Evolutionary conservation across 2,797 vertebrate species (phyloP).

Genomic region (Danio albolineatus): DNA sequence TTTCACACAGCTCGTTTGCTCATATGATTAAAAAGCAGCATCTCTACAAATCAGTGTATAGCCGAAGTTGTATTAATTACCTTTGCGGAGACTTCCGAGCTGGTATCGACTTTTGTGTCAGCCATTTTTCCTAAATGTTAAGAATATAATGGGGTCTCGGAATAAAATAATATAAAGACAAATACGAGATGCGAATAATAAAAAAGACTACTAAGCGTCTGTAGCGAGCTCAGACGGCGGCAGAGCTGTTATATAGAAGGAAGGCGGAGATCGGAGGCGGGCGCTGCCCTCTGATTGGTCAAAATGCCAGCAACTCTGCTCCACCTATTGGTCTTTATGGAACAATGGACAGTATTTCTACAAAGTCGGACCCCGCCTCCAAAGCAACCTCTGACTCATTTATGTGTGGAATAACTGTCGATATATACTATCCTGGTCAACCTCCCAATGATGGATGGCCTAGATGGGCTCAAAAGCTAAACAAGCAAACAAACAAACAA

Average conservation of each 20-base stretch:
- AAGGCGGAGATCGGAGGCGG: constrained; percentile 67
- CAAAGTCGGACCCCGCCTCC: constrained; percentile 59
- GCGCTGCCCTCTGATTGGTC: constrained; percentile 65
- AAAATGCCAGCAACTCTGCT: constrained; percentile 28
- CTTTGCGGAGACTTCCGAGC: constrained; percentile 69
- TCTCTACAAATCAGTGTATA: not conserved
- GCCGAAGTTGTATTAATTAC: constrained; percentile 48
- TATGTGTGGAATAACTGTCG: constrained; percentile 64
- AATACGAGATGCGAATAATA: constrained; percentile 56
- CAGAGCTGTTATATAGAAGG: constrained; percentile 67
- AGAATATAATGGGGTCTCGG: constrained; percentile 58
- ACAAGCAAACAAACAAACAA: not conserved
- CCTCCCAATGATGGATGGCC: constrained; percentile 49
- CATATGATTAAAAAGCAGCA: constrained; percentile 6
- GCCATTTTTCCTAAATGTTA: constrained; percentile 66
- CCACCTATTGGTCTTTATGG: constrained; percentile 63
- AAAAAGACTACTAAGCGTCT: constrained; percentile 64
- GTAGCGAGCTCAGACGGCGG: constrained; percentile 64
- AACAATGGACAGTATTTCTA: constrained; percentile 75
- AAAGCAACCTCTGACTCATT: constrained; percentile 62
- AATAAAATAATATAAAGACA: constrained; percentile 62
- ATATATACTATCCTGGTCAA: constrained; percentile 44
- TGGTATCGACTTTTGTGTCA: constrained; percentile 73
- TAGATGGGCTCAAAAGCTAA: constrained; percentile 32
- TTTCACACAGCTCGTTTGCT: not conserved